Conservation (phyloP, 2,113 vertebrate species). For the Lepisosteus oculatus region DNA sequence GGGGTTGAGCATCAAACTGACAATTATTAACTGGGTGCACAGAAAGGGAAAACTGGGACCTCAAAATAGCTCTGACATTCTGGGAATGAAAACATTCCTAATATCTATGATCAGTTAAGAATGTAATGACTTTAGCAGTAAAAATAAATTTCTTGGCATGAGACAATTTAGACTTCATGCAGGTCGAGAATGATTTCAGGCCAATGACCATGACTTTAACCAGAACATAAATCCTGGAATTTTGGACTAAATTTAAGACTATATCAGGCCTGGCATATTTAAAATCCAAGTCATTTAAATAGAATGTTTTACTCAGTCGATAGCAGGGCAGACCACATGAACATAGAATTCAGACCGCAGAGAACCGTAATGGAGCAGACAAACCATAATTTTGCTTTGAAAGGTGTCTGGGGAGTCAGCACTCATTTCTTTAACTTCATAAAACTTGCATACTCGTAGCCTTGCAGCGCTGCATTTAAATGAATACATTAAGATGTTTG, state of each 20-base stretch:
- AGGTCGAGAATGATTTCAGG: constrained; percentile 6
- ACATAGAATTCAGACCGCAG: constrained; percentile 23
- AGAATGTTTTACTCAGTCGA: constrained; percentile 26
- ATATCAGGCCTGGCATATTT: constrained; percentile 19
- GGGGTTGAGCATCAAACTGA: no score
- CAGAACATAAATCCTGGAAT: constrained; percentile 1
- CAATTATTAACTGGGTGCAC: no score
- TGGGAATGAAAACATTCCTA: neutral
- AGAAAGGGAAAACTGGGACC: no score
- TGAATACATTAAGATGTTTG: neutral
- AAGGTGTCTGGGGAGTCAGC: constrained; percentile 5
- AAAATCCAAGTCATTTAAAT: constrained; percentile 27
- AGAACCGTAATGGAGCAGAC: constrained; percentile 25
- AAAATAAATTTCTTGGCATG: neutral
- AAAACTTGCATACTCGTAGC: constrained; percentile 15
- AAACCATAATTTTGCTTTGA: neutral
- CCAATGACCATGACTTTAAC: neutral
- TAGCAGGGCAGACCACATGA: constrained; percentile 24
- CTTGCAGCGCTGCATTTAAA: constrained; percentile 13
- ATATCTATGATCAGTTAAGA: constrained; percentile 2
- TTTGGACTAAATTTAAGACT: neutral
- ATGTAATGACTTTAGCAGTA: neutral
- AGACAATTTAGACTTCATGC: neutral
- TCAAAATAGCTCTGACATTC: no score
- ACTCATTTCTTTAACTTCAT: neutral